Evolutionary conservation across 2,113 vertebrate species (phyloP).

Genomic region (Bubalus kerabau): DNA sequence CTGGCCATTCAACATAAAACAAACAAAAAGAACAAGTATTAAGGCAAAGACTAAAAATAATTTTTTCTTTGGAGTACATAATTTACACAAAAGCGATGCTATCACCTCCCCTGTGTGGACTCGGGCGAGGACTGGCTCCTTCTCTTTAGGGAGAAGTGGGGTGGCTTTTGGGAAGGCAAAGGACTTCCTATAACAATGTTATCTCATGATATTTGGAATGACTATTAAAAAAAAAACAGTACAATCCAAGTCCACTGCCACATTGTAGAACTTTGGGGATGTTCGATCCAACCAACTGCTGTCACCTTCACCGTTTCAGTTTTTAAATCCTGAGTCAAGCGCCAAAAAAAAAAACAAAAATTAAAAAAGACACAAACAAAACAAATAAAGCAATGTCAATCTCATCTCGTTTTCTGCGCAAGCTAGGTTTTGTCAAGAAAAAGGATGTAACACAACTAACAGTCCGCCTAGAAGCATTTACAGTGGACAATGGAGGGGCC

Average conservation of each 20-base stretch:
- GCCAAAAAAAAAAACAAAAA: background rate
- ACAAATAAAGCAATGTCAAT: constrained; percentile 99
- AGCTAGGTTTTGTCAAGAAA: constrained; percentile 85
- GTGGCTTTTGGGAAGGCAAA: constrained; percentile 94
- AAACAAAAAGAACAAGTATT: constrained; percentile 89
- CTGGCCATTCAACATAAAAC: constrained; percentile 64
- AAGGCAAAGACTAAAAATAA: constrained; percentile 80
- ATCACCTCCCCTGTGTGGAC: background rate
- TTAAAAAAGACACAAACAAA: constrained; percentile 54
- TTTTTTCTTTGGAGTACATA: background rate
- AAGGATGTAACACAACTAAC: constrained; percentile 66
- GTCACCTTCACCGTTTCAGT: background rate
- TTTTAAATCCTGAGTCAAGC: background rate
- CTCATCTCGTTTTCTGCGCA: constrained; percentile 89
- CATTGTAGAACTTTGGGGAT: background rate
- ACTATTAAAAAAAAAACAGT: constrained; percentile 77
- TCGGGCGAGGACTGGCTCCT: constrained; percentile 64
- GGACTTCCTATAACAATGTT: constrained; percentile 94
- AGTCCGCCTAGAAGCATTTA: constrained; percentile 99
- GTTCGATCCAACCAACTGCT: background rate
- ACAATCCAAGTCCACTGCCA: background rate
- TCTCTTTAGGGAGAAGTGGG: constrained; percentile 77
- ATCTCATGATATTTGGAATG: constrained; percentile 94
- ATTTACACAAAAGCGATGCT: background rate
- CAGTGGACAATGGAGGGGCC: constrained; percentile 98